phyloP scores from a whole-genome alignment of 2,113 vertebrate genomes.

The Furnarius figulus region DNA sequence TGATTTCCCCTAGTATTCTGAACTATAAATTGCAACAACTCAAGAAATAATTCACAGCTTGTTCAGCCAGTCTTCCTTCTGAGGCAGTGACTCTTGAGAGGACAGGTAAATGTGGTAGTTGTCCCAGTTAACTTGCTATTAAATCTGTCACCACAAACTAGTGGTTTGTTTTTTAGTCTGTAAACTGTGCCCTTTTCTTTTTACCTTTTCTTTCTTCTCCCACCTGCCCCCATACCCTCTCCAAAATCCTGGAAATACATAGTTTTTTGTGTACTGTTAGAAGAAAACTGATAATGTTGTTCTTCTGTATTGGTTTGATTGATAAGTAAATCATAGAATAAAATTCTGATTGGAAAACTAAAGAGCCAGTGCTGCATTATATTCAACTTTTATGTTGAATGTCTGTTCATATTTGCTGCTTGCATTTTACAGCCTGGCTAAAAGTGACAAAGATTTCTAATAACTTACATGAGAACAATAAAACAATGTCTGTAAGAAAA shows the following conservation, averaged over 20 bases:
- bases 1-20: not conserved
- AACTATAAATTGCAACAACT: not conserved
- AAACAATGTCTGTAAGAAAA: not conserved
- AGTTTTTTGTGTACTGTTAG: not conserved
- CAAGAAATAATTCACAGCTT: not conserved
- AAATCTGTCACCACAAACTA: not conserved
- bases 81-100: not conserved
- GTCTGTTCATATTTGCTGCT: not conserved
- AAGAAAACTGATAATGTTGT: not conserved
- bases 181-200: not conserved
- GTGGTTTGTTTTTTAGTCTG: not conserved
- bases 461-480: not conserved
- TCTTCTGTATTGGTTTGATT: not conserved
- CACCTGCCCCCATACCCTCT: accelerated
- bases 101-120: not conserved
- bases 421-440: not conserved
- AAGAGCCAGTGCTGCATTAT: not conserved
- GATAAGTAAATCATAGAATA: not conserved
- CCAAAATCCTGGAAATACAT: not conserved
- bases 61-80: not conserved
- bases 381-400: not conserved
- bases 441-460: not conserved
- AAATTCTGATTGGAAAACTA: not conserved
- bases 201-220: not conserved
- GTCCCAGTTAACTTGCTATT: not conserved